These are phyloP conservation scores for Panagrolaimus sp. DNA, from an alignment of 1,140 invertebrate genomes.

Conservation along the genomic window DNA sequence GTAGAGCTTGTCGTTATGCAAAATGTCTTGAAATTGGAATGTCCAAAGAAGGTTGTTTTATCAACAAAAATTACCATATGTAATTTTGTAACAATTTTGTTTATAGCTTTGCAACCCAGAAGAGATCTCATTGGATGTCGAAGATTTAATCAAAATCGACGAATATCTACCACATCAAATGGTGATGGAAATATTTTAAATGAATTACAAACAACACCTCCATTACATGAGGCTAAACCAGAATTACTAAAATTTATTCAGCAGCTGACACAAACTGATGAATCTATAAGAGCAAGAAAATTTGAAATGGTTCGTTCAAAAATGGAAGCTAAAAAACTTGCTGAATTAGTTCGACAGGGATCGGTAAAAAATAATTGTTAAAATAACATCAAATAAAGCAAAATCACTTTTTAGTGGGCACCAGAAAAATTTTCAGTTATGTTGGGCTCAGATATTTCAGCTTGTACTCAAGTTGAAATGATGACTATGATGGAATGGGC, in stretches of 20 bases:
- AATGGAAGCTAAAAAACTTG: slow-evolving; percentile 37
- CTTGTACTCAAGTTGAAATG: slow-evolving; percentile 40
- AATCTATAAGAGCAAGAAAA: slow-evolving; percentile 32
- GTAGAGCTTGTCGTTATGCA: slow-evolving; percentile 30
- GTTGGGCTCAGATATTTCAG: slow-evolving; percentile 33
- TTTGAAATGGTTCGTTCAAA: slow-evolving; percentile 37
- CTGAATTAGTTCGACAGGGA: slow-evolving; percentile 26
- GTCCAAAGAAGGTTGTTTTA: slow-evolving; percentile 65
- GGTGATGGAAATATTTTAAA: slow-evolving; percentile 1
- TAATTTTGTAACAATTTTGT: slow-evolving; percentile 14
- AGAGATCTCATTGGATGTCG: slow-evolving; percentile 30
- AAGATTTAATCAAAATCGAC: slow-evolving; percentile 17
- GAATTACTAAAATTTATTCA: slow-evolving; percentile 32
- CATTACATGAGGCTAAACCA: not conserved
- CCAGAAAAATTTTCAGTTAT: slow-evolving; percentile 22
- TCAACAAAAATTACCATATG: not conserved
- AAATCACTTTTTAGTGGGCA: not conserved
- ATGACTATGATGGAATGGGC: slow-evolving; percentile 39
- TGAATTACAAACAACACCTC: slow-evolving; percentile 1
- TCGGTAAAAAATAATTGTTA: not conserved
- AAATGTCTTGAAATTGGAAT: slow-evolving; percentile 65
- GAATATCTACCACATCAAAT: slow-evolving; percentile 15
- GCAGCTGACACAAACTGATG: slow-evolving; percentile 33
- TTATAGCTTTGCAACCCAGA: slow-evolving; percentile 25
- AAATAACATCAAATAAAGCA: not conserved